Evolutionary conservation across 1,140 invertebrate genomes (phyloP), one percentile per base, ranked within the genome.

Genomic region (Gryon sp.): DNA sequence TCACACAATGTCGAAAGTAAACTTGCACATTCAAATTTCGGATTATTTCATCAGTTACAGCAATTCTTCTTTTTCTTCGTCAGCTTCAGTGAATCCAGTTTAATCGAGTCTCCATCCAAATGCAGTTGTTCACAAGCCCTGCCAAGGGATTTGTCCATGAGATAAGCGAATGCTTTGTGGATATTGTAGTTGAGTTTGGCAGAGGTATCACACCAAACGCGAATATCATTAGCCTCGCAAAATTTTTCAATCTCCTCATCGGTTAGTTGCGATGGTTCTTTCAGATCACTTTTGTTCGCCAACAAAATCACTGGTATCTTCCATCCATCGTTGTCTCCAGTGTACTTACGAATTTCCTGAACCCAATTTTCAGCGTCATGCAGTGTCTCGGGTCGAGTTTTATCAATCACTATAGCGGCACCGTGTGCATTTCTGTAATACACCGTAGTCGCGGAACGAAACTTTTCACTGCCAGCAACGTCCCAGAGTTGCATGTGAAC

Each of bases 381-480:
- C 30, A 76, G 20, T 4, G 65, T 63, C 0, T 52, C 20, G n/a
- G 26, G 14, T 1, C 26, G 45, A 11, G 59, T 65, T 19, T 65
- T 14, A 52, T 76, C 74, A 19, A 70, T 28, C 0, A 76, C 65
- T 22, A 76, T 2, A 1, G 53, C 65, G 1, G 32, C 38, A 8
- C 59, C 74, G 5, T 46, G 4, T 0, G 65, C 22, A 38, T 59
- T 28, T 6, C 65, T 11, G 24, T 76, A 76, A 16, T 52, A 69
- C 0, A 43, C 34, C 11, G 41, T 12, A 6, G 65, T 69, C 1
- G 60, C 15, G 30, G 59, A 70, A 0, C 65, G 22, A 7, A 63
- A 63, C 12, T 70, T 65, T 0, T 76, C 65, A n/a, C 66, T 65
- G 5, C 74, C 74, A 0, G 74, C 65, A 1, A 70, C 43, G 24